Evolutionary conservation across 2,888 invertebrate species (phyloP).

Genomic region (Orthosia gothica): DNA sequence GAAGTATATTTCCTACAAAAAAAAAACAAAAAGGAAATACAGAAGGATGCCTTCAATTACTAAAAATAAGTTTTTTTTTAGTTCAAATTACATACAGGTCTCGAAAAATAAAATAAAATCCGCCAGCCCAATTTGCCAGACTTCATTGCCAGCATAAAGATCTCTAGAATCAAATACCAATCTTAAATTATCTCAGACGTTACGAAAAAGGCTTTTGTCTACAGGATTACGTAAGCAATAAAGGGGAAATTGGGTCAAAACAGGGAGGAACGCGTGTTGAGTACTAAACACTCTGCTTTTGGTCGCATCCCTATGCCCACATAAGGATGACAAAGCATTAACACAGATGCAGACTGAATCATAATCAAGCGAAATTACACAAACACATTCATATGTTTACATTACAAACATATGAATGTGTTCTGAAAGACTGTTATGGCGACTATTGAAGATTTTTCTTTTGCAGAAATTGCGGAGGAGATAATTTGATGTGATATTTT

Average conservation of each 20-base stretch:
- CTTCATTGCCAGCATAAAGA: conserved; percentile 29
- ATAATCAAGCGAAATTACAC: conserved; percentile 54
- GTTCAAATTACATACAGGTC: neutral
- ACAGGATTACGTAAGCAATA: conserved; percentile 71
- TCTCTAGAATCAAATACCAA: conserved; percentile 40
- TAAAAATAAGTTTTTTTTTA: no score
- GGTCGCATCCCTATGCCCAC: conserved; percentile 64
- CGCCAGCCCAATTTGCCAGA: neutral
- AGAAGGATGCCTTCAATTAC: neutral
- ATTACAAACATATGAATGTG: conserved; percentile 35
- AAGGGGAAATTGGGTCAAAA: conserved; percentile 73
- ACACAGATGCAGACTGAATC: conserved; percentile 60
- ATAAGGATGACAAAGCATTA: conserved; percentile 62
- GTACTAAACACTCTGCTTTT: conserved; percentile 64
- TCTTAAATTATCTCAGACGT: conserved; percentile 60
- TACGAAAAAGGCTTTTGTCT: conserved; percentile 64
- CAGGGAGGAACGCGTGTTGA: conserved; percentile 61
- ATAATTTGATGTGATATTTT: conserved; percentile 26
- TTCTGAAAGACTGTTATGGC: conserved; percentile 2
- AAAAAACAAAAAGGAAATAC: no score
- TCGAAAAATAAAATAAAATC: neutral
- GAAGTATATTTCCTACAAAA: no score
- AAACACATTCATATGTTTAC: no score
- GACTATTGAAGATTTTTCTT: conserved; percentile 5
- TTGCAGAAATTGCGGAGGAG: neutral